phyloP scores from a whole-genome alignment of 2,797 vertebrate species.

The Nothura maculosa region DNA sequence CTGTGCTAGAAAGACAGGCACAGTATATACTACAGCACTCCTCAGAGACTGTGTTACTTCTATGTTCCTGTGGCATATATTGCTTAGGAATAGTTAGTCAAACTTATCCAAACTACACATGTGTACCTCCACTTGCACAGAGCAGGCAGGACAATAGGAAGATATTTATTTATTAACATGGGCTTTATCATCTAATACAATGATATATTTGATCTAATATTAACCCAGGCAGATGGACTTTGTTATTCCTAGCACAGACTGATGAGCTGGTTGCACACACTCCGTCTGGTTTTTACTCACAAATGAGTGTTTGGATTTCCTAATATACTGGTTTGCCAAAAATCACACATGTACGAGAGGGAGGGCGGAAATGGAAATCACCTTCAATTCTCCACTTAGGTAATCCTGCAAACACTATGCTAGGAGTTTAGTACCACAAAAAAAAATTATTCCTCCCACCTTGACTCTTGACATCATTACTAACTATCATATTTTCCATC shows the following conservation, averaged over 20 bases:
- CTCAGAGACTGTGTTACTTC: neutral
- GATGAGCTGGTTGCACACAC: neutral
- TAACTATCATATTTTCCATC: neutral
- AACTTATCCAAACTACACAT: neutral
- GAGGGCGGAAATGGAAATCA: conserved; percentile 5
- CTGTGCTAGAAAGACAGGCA: neutral
- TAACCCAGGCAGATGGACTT: neutral
- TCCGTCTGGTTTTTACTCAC: neutral
- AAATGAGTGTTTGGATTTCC: neutral
- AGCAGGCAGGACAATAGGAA: neutral
- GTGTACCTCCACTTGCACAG: accelerated
- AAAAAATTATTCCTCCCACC: neutral
- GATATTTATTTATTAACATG: neutral
- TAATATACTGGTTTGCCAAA: neutral
- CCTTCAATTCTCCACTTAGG: neutral
- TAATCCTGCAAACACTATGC: neutral
- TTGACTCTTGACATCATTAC: neutral
- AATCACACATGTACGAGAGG: neutral
- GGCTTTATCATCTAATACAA: neutral
- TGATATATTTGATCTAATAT: neutral
- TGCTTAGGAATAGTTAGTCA: neutral
- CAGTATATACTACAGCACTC: accelerated
- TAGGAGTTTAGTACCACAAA: neutral
- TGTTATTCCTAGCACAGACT: neutral
- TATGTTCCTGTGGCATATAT: accelerated